A percentile compares a stretch with the other conserved stretches of the same genome.
Evolutionary conservation across 2,113 vertebrate genomes (phyloP).

Genomic region (Apistogramma diplotaenia): DNA sequence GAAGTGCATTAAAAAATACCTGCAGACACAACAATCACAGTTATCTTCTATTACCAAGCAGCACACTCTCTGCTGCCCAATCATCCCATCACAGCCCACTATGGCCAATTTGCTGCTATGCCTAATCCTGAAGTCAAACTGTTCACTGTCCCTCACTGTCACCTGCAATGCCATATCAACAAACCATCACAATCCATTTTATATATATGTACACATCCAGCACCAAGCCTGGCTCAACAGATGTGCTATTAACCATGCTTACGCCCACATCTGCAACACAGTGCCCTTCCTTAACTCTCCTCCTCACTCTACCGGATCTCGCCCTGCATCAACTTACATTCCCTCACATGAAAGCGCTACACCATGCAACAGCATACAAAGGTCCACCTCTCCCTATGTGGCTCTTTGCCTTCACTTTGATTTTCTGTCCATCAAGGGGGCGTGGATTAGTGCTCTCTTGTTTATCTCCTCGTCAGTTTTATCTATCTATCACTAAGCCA

Average conservation of each 20-base stretch:
- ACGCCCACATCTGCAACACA: background rate
- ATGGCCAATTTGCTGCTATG: conserved; percentile 49
- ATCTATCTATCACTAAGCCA: conserved; percentile 78
- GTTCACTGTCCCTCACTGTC: conserved; percentile 9
- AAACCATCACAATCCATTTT: background rate
- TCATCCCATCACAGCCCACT: conserved; percentile 48
- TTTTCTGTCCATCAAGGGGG: conserved; percentile 78
- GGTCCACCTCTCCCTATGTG: conserved; percentile 47
- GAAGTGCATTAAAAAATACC: conserved; percentile 45
- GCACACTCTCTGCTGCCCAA: conserved; percentile 23
- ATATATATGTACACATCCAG: background rate
- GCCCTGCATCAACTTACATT: conserved; percentile 27
- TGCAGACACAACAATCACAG: conserved; percentile 32
- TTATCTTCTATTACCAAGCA: conserved; percentile 42
- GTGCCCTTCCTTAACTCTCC: conserved; percentile 14
- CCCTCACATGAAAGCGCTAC: conserved; percentile 26
- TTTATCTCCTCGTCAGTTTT: conserved; percentile 81
- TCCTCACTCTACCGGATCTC: conserved; percentile 6
- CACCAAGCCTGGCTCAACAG: background rate
- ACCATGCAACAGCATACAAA: conserved; percentile 29
- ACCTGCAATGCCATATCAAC: conserved; percentile 21
- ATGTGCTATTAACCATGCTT: conserved; percentile 17
- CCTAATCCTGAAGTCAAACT: conserved; percentile 51
- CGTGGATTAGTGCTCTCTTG: conserved; percentile 80
- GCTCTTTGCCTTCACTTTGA: conserved; percentile 70